Conservation (phyloP, 2,113 vertebrate genomes). For the Nothoprocta pentlandii region DNA sequence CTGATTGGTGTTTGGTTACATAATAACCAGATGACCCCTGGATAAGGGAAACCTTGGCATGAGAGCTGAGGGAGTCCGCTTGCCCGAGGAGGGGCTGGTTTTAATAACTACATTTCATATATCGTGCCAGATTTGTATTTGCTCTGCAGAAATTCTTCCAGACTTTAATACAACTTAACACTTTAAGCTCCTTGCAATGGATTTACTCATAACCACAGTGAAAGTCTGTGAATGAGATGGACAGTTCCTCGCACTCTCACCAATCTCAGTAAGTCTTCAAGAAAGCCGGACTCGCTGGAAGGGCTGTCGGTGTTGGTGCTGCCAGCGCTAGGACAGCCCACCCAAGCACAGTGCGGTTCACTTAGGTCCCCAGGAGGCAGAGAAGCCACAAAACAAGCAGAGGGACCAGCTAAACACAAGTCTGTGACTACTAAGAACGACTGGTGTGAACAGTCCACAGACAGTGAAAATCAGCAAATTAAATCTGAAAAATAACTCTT, state of each 20-base stretch:
- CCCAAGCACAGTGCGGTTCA: neutral
- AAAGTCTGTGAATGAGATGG: neutral
- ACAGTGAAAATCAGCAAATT: neutral
- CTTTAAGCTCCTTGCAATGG: constrained; percentile 2
- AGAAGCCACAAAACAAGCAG: neutral
- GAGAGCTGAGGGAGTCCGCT: neutral
- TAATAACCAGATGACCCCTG: neutral
- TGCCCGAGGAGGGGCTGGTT: neutral
- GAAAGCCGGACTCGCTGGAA: neutral
- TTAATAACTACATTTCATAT: neutral
- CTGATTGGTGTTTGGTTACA: neutral
- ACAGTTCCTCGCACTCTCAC: neutral
- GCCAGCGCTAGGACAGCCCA: neutral
- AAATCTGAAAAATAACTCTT: neutral
- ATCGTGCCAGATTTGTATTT: neutral
- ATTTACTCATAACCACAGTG: neutral
- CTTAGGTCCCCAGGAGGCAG: neutral
- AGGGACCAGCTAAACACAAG: neutral
- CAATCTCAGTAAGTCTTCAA: neutral
- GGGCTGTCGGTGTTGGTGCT: neutral
- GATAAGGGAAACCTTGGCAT: neutral
- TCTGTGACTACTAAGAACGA: neutral
- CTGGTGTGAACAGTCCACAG: neutral
- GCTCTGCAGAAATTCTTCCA: neutral
- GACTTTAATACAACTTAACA: neutral